Base-by-base conservation (phyloP, 37 sponge, comb jelly and placozoan species). In the Spongilla lacustris region DNA sequence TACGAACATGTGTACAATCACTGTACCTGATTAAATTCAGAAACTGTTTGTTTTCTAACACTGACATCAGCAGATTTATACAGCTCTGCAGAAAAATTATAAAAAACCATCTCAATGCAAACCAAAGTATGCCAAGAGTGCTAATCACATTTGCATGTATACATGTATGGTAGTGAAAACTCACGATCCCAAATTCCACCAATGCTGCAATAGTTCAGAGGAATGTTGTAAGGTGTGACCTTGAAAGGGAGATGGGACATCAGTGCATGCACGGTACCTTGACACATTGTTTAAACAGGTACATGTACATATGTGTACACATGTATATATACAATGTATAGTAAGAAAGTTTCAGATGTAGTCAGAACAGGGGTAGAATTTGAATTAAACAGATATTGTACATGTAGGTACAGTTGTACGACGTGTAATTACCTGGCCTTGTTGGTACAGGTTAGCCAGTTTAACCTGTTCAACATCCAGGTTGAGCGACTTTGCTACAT, bases 151-250 rank as follows among this genome's bases (percentile, higher is more conserved):
- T n/a, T n/a, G n/a, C n/a, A n/a, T n/a, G n/a, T n/a, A 78, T 14
- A 84, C 0, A 74, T 30, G 30, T 48, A 82, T 2, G 14, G 5
- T 36, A 33, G 2, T 49, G 10, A 34, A 31, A 32, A 82, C 84
- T 77, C 41, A 94, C 95, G 78, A 26, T 85, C 77, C 95, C 95
- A 95, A 22, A 95, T 74, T 6, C 66, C 32, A n/a, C 69, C 37
- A 23, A 95, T 87, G 72, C 77, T 86, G 76, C 95, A 95, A 69
- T 95, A 92, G 21, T 70, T 81, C 49, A 95, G 95, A 46, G 75
- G 66, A 21, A 82, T 77, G 10, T 81, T 84, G 58, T 58, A 58
- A 13, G 58, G 58, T 17, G 58, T 58, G 58, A 58, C 19, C 58
- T 58, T 17, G 58, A 58, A 58, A 58, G 1, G 19, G 19, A 58